A percentile compares a stretch with the other conserved stretches of the same genome.
These are phyloP conservation scores for Gavialis gangeticus DNA, from an alignment of 2,113 vertebrate species.

Conservation along the genomic window DNA sequence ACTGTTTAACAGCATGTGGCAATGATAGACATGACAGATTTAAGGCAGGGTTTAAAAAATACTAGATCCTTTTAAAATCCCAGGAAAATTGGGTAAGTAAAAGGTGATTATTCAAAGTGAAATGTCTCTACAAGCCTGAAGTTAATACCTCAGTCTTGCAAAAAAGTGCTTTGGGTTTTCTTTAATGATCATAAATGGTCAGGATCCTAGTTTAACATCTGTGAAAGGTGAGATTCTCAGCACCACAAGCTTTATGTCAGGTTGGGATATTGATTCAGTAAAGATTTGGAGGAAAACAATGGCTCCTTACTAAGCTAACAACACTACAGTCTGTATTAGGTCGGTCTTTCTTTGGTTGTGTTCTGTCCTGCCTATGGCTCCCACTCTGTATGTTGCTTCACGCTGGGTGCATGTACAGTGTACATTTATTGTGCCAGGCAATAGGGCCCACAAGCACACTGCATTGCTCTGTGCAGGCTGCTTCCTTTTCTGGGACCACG, in stretches of 20 bases:
- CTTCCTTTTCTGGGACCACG: no score
- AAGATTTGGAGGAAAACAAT: neutral
- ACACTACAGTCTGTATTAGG: neutral
- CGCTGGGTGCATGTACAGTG: no score
- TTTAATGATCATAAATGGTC: neutral
- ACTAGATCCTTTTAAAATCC: neutral
- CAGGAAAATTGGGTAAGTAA: neutral
- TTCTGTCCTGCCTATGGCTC: neutral
- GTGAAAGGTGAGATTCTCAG: neutral
- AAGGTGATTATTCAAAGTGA: neutral
- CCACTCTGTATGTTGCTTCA: neutral
- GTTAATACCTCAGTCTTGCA: neutral
- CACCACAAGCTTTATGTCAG: accelerated
- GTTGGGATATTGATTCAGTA: neutral
- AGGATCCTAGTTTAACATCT: neutral
- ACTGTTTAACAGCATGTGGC: neutral
- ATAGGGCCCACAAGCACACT: no score
- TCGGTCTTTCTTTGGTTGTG: neutral
- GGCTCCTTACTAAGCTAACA: neutral
- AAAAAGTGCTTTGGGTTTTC: neutral
- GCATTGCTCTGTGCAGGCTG: no score
- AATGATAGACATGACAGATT: neutral
- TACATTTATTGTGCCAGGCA: no score
- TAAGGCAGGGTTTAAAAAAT: neutral
- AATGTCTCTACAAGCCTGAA: neutral